Evolutionary conservation across 2,113 vertebrate genomes (phyloP).

Genomic region (Mionectes macconnelli): DNA sequence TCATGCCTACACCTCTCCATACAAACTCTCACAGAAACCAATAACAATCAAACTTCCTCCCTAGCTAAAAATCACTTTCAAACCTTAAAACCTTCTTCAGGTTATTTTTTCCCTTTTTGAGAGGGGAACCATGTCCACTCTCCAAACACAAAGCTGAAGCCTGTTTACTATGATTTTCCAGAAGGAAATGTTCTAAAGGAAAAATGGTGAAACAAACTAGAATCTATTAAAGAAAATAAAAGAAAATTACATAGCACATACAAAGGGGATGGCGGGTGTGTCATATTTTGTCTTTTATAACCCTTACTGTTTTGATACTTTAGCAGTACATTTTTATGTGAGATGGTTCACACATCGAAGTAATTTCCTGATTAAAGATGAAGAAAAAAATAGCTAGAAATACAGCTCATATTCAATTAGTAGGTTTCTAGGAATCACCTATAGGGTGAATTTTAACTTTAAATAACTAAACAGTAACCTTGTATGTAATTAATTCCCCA

Average conservation of each 20-base stretch:
- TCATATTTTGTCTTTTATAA: not conserved
- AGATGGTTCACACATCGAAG: not conserved
- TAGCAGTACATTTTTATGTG: not conserved
- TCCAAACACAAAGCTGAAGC: not conserved
- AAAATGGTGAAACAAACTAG: not conserved
- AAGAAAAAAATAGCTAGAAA: not conserved
- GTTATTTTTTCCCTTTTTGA: not conserved
- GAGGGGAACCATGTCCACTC: not conserved
- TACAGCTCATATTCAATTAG: not conserved
- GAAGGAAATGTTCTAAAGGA: not conserved
- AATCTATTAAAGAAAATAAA: not conserved
- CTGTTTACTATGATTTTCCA: not conserved
- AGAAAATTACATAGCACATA: not conserved
- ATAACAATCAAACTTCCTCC: not conserved
- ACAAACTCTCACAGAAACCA: not conserved
- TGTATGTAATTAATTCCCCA: not conserved
- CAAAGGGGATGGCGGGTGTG: not conserved
- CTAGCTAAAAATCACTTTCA: not conserved
- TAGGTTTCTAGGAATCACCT: not conserved
- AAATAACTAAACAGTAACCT: not conserved
- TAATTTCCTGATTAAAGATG: not conserved
- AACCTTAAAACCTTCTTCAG: not conserved
- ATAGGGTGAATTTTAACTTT: not conserved
- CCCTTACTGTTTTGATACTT: not conserved
- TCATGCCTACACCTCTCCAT: too few species aligned